phyloP scores from a whole-genome alignment of 2,888 invertebrate species.

The Heliconius charithonia region DNA sequence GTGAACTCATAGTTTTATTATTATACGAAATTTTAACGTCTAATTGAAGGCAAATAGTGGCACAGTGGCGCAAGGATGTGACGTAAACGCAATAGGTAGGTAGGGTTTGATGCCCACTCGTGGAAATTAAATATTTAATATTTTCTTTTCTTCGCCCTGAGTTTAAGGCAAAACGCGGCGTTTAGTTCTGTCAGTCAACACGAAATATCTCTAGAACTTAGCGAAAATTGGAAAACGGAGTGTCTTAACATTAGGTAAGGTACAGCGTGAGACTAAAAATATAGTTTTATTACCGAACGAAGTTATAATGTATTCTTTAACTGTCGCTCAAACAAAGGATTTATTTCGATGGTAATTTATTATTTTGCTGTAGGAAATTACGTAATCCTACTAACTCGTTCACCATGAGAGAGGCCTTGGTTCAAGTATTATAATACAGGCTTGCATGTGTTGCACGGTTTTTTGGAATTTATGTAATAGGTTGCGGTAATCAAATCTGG shows the following conservation, averaged over 20 bases:
- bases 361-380: constrained; percentile 19
- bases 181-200: no score
- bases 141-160: no score
- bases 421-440: constrained; percentile 17
- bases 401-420: constrained; percentile 39
- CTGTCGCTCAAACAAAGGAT: constrained; percentile 24
- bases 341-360: constrained; percentile 37
- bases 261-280: no score
- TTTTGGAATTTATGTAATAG: not conserved
- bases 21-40: not conserved
- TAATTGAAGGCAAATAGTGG: no score
- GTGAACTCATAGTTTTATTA: constrained; percentile 11
- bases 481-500: not conserved
- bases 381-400: constrained; percentile 34
- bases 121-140: no score
- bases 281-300: not conserved
- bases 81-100: no score
- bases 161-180: no score
- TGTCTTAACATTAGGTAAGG: no score
- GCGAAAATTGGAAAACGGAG: no score
- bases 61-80: no score
- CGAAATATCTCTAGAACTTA: no score
- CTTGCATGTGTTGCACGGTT: constrained; percentile 14
- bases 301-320: not conserved
- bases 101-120: no score